Conservation (phyloP, 2,113 vertebrate genomes). For the Opisthocomus hoazin region DNA sequence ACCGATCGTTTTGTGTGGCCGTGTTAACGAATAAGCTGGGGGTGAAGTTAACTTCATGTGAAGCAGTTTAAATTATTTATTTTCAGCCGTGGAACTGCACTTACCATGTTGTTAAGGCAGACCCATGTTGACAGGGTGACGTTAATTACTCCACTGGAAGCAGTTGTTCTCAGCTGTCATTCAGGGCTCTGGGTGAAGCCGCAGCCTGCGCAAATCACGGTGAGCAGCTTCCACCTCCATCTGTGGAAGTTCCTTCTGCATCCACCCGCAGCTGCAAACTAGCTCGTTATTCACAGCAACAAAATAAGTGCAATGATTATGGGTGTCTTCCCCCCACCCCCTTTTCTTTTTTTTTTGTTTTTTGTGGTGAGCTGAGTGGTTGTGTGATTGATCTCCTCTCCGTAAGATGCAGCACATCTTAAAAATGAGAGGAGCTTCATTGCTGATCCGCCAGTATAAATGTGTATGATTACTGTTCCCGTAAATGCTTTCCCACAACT, state of each 20-base stretch:
- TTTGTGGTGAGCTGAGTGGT: not conserved
- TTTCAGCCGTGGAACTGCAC: not conserved
- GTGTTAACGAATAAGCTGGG: not conserved
- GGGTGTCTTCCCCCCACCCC: not conserved
- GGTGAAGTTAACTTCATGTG: slow-evolving; percentile 26
- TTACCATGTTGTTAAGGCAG: slow-evolving; percentile 9
- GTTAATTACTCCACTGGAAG: slow-evolving; percentile 31
- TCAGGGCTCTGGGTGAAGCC: not conserved
- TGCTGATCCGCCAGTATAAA: not conserved
- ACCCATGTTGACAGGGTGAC: not conserved
- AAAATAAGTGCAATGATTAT: not conserved
- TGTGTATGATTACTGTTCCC: not conserved
- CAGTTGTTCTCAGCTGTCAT: not conserved
- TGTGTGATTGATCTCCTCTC: not conserved
- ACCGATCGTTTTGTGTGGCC: not conserved
- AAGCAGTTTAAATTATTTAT: slow-evolving; percentile 51
- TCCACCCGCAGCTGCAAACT: not conserved
- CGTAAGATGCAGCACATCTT: not conserved
- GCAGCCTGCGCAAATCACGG: not conserved
- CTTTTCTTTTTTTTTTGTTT: not conserved
- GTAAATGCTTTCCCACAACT: not conserved
- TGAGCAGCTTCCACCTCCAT: not conserved
- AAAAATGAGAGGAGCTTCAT: not conserved
- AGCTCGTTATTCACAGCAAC: not conserved
- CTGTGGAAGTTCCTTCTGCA: not conserved